Evolutionary conservation across 35 echinoderm and acorn worm species (phyloP).

Genomic region (Ptychodera flava): DNA sequence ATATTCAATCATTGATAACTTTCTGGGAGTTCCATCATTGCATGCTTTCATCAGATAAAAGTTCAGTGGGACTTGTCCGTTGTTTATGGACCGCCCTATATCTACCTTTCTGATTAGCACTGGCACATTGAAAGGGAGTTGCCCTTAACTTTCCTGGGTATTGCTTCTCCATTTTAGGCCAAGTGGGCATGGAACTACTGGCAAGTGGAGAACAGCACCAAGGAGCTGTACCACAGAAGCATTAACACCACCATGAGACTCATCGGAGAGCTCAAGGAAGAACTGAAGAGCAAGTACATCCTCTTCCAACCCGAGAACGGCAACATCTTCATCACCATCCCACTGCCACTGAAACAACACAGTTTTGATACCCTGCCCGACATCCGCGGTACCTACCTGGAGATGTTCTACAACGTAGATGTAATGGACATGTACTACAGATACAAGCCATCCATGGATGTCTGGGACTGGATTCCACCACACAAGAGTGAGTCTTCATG

Average conservation of each 20-base stretch:
- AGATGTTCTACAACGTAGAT: not conserved
- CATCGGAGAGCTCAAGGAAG: not conserved
- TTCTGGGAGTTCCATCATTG: no score
- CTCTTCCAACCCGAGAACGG: constrained; percentile 48
- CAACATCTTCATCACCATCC: constrained; percentile 42
- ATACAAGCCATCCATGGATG: not conserved
- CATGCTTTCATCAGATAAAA: no score
- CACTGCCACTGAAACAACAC: not conserved
- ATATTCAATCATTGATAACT: no score
- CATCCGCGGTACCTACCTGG: not conserved
- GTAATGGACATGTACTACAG: constrained; percentile 11
- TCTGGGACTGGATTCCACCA: constrained; percentile 50
- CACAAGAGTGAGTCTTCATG: constrained; percentile 23
- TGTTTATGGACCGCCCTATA: no score
- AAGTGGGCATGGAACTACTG: not conserved
- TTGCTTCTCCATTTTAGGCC: not conserved
- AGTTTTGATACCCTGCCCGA: not conserved
- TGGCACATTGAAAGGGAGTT: no score
- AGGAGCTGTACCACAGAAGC: not conserved
- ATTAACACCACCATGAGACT: not conserved
- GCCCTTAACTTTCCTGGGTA: no score
- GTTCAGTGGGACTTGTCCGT: no score
- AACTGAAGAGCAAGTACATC: constrained; percentile 31
- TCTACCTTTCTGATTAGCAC: no score
- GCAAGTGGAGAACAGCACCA: not conserved